A percentile compares a stretch with the other conserved stretches of the same genome.
Evolutionary conservation across 2,888 invertebrate genomes (phyloP).

Genomic region (Mythimna impura): DNA sequence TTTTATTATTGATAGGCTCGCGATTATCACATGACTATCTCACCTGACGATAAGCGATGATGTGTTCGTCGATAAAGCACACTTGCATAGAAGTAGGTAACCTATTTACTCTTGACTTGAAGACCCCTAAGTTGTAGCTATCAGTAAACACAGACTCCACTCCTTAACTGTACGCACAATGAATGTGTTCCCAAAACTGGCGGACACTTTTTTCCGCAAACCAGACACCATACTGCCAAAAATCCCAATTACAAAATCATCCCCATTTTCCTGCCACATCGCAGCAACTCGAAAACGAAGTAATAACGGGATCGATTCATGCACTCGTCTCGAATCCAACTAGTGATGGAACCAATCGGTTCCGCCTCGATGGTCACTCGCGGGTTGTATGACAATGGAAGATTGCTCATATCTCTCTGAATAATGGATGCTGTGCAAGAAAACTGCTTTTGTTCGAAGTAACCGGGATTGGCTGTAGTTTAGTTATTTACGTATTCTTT

Average conservation of each 20-base stretch:
- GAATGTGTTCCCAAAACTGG: not conserved
- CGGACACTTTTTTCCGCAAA: not conserved
- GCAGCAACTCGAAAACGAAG: constrained; percentile 25
- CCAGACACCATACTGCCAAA: not conserved
- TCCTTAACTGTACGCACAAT: too few relatives aligned
- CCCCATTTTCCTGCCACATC: constrained; percentile 7
- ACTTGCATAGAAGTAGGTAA: too few relatives aligned
- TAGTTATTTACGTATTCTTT: constrained; percentile 39
- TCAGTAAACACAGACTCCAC: too few relatives aligned
- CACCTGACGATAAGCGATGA: too few relatives aligned
- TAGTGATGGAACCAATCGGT: constrained; percentile 59
- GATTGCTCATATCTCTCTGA: constrained; percentile 49
- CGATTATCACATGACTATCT: too few relatives aligned
- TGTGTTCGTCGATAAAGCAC: too few relatives aligned
- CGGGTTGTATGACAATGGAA: constrained; percentile 38
- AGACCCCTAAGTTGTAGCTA: too few relatives aligned
- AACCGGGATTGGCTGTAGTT: constrained; percentile 12
- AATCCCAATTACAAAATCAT: constrained; percentile 25
- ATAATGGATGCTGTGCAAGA: constrained; percentile 53
- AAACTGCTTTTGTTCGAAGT: constrained; percentile 55
- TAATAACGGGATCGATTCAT: constrained; percentile 50
- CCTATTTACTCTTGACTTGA: too few relatives aligned
- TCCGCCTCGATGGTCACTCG: constrained; percentile 45
- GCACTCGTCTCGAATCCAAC: constrained; percentile 48
- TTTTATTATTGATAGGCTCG: too few relatives aligned